Percentiles rank a stretch among this genome's conserved stretches.
phyloP scores from a whole-genome alignment of 2,888 invertebrate species.

The Zootermopsis nevadensis region DNA sequence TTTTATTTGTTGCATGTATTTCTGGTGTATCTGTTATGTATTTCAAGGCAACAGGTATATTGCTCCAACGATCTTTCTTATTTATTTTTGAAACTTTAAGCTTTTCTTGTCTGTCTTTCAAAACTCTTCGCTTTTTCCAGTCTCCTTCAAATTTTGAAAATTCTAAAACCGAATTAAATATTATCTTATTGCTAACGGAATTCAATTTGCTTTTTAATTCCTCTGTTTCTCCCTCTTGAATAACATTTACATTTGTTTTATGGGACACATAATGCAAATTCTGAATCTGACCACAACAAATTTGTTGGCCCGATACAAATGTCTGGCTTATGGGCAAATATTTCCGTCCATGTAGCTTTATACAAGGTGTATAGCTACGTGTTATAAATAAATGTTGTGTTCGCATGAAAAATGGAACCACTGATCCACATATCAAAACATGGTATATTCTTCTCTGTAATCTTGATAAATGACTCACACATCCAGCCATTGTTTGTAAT shows the following conservation, averaged over 20 bases:
- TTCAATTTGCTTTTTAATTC: not conserved
- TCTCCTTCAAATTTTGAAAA: not conserved
- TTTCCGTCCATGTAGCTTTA: too few species aligned
- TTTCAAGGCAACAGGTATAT: conserved; percentile 18
- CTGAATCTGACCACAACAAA: not conserved
- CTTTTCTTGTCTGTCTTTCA: not conserved
- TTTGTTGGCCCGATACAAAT: too few species aligned
- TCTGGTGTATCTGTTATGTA: not conserved
- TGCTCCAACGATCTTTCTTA: not conserved
- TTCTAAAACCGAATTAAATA: conserved; percentile 17
- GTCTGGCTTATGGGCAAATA: too few species aligned
- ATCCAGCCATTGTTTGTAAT: too few species aligned
- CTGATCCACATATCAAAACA: too few species aligned
- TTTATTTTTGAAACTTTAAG: not conserved
- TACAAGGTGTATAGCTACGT: too few species aligned
- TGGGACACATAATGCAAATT: not conserved
- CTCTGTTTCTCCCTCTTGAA: not conserved
- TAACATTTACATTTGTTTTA: not conserved
- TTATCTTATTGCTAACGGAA: not conserved
- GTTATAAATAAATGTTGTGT: too few species aligned
- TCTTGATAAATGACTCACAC: too few species aligned
- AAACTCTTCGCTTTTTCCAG: not conserved
- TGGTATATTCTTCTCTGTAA: too few species aligned
- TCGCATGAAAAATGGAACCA: too few species aligned
- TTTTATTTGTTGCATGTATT: not conserved